A percentile compares a stretch with the other conserved stretches of the same genome.
These are phyloP conservation scores for Sapayoa aenigma DNA, from an alignment of 2,113 vertebrate species.

Conservation along the genomic window DNA sequence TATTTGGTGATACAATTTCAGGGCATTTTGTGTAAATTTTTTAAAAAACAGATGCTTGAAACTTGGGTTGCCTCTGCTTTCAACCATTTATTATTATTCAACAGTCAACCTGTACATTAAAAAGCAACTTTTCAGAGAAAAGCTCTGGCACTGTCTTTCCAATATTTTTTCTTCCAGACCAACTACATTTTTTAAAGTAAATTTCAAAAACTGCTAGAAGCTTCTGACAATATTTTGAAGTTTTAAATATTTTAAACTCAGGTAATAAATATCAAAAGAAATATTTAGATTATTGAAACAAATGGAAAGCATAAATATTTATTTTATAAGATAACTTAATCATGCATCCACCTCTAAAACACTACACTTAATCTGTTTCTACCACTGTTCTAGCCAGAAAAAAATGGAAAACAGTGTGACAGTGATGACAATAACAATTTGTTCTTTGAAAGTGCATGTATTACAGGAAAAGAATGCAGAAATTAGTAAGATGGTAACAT, in stretches of 20 bases:
- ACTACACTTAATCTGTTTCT: neutral
- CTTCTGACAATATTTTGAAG: neutral
- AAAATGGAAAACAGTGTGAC: neutral
- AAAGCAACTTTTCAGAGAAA: neutral
- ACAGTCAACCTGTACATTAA: neutral
- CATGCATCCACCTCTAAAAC: neutral
- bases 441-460: neutral
- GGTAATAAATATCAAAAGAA: neutral
- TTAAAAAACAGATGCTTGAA: neutral
- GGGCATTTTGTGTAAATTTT: neutral
- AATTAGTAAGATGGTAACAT: neutral
- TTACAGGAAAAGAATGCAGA: neutral
- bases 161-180: neutral
- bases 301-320: neutral
- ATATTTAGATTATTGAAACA: neutral
- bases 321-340: neutral
- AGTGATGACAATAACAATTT: neutral
- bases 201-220: neutral
- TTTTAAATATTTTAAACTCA: neutral
- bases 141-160: neutral
- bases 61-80: neutral
- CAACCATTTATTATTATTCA: neutral
- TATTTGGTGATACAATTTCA: neutral
- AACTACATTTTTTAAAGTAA: neutral
- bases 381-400: neutral